Evolutionary conservation across 1,140 invertebrate genomes (phyloP), one percentile per base, ranked within the genome.

Genomic region (Nasonia vitripennis): DNA sequence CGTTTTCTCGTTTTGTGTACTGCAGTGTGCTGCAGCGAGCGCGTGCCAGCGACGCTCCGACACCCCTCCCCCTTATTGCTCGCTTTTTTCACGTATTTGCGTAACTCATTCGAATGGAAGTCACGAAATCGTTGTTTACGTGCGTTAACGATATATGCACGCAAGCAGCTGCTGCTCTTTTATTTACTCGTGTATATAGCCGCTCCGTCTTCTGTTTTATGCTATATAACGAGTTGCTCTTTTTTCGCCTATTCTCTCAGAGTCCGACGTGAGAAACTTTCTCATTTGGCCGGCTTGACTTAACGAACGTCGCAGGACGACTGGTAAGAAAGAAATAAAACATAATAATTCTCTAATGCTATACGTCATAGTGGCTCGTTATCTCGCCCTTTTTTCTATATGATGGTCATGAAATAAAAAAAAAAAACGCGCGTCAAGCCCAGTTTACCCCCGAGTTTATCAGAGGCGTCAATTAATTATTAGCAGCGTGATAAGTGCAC

Each of bases 61-160:
- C 48, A 2, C 48, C 10, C 20, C 67, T 37, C 20, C 4, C 3
- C 68, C 23, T 9, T n/a, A 11, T 23, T 31, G 14, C 27, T 73
- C 27, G 41, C 55, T 71, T n/a, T 14, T 73, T n/a, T 31, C 20
- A 7, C 41, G 31, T 85, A 17, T 79, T 55, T 80, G 27, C 14
- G 10, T 85, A 73, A 48, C 51, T 79, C 31, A 48, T 74, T 51
- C 17, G 77, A 68, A 73, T 68, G 48, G 48, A 80, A 55, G 70
- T 81, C 70, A 81, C 80, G 80, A 55, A 81, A 9, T 51, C 27
- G 27, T 55, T 45, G 80, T 81, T 73, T 31, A 73, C 67, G 31
- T 23, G 11, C n/a, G 27, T 67, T 81, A 73, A 74, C 23, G 70
- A 73, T 73, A n/a, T n/a, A 27, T 81, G 34, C 70, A 55, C 37